Evolutionary conservation across 2,113 vertebrate genomes (phyloP), one percentile per base, ranked within the genome.

Genomic region (Coracopsis vasa): DNA sequence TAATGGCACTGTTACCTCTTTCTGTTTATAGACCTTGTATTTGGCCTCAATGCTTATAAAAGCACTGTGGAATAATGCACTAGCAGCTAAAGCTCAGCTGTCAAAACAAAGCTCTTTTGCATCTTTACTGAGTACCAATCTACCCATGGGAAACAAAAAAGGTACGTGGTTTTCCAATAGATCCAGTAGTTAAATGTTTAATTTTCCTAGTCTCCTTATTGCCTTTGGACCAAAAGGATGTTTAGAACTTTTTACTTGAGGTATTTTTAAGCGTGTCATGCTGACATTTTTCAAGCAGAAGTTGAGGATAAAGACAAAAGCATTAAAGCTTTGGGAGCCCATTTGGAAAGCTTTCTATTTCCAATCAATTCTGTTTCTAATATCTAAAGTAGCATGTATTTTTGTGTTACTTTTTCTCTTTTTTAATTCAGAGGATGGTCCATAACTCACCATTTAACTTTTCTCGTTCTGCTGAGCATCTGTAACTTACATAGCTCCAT

Each of bases 81-180:
- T 99, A 95, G 99, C 99, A 60, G 99, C 99, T 84, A 99, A 99
- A 91, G 99, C 99, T 77, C 99, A 99, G 95, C 98, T 99, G 64
- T 99, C 99, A 93, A 99, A 99, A 90, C 99, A 99, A 97, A 99
- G 99, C 97, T 99, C 99, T 90, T 99, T 99, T 91, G 99, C 99
- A 85, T 99, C 99, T 35, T 98, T 99, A 94, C 98, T 99, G 93
- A 99, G 99, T 98, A 99, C 99, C 96, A 99, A 99, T 97, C 97
- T 99, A 90, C 99, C 99, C 75, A 99, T 99, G 98, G 99, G 99
- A 97, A 99, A 99, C 98, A 99, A 99, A 95, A 99, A 99, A 99
- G 99, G 99, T 99, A 92, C 2, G 79, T 95, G 61, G 28, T 58
- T 95, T 79, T 93, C 33, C 24, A 66, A 5, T 71, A 77, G 50